Conservation (phyloP, 2,888 invertebrate genomes). For the Pocota personata region DNA sequence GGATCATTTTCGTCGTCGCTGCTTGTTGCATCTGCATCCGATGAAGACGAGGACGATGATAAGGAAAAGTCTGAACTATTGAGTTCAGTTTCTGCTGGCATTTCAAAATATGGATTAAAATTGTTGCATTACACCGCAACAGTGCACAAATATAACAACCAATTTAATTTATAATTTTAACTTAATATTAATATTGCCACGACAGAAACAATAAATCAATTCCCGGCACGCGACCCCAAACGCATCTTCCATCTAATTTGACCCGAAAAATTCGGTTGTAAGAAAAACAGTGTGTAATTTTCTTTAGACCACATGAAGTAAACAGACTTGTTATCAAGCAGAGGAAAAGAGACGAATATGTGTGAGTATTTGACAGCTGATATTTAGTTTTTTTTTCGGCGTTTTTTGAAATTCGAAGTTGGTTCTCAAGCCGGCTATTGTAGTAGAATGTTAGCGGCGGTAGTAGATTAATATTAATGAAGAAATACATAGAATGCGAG, state of each 20-base stretch:
- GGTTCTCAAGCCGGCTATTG: background rate
- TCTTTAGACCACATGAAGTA: background rate
- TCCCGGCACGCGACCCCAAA: background rate
- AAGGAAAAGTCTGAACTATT: background rate
- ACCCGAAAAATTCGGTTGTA: background rate
- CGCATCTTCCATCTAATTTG: background rate
- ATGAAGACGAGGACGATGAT: conserved; percentile 1
- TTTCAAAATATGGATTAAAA: background rate
- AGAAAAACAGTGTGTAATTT: background rate
- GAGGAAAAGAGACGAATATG: background rate
- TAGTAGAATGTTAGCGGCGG: background rate
- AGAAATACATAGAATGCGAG: no score
- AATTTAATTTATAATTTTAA: background rate
- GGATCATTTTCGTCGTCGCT: background rate
- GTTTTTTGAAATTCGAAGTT: background rate
- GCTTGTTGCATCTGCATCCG: background rate
- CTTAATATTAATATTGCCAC: background rate
- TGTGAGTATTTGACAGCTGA: background rate
- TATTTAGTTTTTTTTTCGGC: background rate
- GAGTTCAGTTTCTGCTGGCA: background rate
- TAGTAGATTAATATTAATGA: background rate
- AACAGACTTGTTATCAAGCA: background rate
- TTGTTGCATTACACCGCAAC: background rate
- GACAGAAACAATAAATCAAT: background rate
- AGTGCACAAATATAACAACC: background rate